Percentiles rank a stretch among this genome's conserved stretches.
These are phyloP conservation scores for Micrasema minimum DNA, from an alignment of 1,140 invertebrate genomes.

Conservation along the genomic window DNA sequence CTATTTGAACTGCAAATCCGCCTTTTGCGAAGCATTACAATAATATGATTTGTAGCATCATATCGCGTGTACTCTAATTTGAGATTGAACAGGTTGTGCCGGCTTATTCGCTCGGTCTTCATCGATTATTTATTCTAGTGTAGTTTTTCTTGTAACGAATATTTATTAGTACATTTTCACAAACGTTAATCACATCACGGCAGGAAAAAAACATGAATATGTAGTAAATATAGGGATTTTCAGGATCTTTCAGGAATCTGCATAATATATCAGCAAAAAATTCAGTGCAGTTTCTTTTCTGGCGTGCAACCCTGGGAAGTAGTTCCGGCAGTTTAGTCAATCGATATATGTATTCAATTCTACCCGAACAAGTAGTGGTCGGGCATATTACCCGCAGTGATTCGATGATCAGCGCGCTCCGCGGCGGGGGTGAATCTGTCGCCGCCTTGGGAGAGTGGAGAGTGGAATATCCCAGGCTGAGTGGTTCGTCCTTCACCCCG, in stretches of 20 bases:
- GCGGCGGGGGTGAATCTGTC: slow-evolving; percentile 10
- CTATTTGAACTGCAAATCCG: not conserved
- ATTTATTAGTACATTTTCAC: too few species aligned
- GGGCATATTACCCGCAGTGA: slow-evolving; percentile 23
- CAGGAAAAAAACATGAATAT: too few species aligned
- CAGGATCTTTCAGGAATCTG: too few species aligned
- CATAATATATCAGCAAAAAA: too few species aligned
- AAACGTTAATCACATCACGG: too few species aligned
- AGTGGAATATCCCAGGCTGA: slow-evolving; percentile 37
- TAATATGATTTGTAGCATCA: not conserved
- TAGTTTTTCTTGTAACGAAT: too few species aligned
- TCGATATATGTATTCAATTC: slow-evolving; percentile 28
- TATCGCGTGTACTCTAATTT: slow-evolving; percentile 5
- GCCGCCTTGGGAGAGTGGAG: slow-evolving; percentile 21
- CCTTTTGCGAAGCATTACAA: not conserved
- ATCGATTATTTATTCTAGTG: slow-evolving; percentile 29
- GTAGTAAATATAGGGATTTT: too few species aligned
- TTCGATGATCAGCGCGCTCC: slow-evolving; percentile 24
- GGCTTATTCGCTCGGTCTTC: slow-evolving; percentile 18
- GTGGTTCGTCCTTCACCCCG: slow-evolving; percentile 25
- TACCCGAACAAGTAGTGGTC: slow-evolving; percentile 21
- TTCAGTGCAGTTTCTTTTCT: too few species aligned
- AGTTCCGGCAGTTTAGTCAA: slow-evolving; percentile 11
- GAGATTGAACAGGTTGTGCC: slow-evolving; percentile 29
- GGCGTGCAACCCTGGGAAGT: too few species aligned